These are phyloP conservation scores for Odontesthes bonariensis DNA, from an alignment of 2,113 vertebrate genomes.

Conservation along the genomic window DNA sequence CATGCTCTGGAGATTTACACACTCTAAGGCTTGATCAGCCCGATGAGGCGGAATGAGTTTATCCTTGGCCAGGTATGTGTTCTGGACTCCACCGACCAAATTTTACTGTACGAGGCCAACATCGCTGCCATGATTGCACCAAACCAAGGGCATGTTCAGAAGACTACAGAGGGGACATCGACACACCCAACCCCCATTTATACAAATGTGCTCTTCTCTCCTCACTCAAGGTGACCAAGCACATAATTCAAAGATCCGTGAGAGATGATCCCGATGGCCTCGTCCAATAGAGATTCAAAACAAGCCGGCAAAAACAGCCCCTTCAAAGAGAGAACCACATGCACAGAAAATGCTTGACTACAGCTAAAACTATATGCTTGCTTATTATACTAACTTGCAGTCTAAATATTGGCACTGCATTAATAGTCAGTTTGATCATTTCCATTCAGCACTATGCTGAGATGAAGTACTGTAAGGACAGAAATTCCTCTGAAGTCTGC, in stretches of 20 bases:
- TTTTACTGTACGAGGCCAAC: slow-evolving; percentile 69
- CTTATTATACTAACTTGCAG: slow-evolving; percentile 55
- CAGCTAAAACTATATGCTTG: slow-evolving; percentile 31
- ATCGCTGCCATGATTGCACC: slow-evolving; percentile 64
- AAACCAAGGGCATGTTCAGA: slow-evolving; percentile 74
- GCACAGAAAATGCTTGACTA: slow-evolving; percentile 43
- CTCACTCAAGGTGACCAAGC: slow-evolving; percentile 79
- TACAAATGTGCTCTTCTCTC: slow-evolving; percentile 70
- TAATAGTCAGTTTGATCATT: slow-evolving; percentile 67
- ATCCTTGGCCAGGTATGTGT: slow-evolving; percentile 71
- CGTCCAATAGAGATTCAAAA: slow-evolving; percentile 18
- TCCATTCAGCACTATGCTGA: slow-evolving; percentile 49
- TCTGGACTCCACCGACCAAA: slow-evolving; percentile 21
- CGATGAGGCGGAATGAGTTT: slow-evolving; percentile 78
- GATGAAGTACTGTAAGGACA: slow-evolving; percentile 11
- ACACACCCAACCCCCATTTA: slow-evolving; percentile 65
- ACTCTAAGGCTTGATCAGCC: slow-evolving; percentile 77
- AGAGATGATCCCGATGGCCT: slow-evolving; percentile 47
- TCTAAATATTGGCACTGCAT: slow-evolving; percentile 69
- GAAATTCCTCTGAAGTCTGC: slow-evolving; percentile 44
- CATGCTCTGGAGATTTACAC: slow-evolving; percentile 72
- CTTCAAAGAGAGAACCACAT: slow-evolving; percentile 22
- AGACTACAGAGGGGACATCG: slow-evolving; percentile 50
- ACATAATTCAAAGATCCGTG: slow-evolving; percentile 66
- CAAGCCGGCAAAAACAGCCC: slow-evolving; percentile 14